Evolutionary conservation across 2,888 invertebrate species (phyloP).

Genomic region (Harpagoxenus sublaevis): DNA sequence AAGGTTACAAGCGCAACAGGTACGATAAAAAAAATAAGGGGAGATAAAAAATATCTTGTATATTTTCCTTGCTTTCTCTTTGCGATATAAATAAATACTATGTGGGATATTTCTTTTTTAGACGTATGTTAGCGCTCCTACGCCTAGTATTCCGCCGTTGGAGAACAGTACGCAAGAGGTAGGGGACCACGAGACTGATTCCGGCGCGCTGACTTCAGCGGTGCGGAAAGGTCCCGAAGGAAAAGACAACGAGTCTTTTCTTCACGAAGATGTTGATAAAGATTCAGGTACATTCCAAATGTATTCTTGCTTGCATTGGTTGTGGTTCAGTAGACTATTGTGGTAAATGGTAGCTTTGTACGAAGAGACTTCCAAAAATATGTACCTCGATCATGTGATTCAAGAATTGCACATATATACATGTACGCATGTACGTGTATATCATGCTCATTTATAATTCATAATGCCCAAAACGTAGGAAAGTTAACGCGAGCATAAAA

Average conservation of each 20-base stretch:
- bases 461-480: background rate
- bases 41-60: background rate
- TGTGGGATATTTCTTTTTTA: conserved; percentile 56
- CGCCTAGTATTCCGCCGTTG: conserved; percentile 75
- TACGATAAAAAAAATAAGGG: conserved; percentile 63
- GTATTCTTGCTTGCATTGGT: conserved; percentile 80
- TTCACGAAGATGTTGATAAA: conserved; percentile 88
- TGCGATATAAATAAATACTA: background rate
- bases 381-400: conserved; percentile 32
- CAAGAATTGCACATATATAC: conserved; percentile 27
- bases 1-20: conserved; percentile 89
- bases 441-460: conserved; percentile 28
- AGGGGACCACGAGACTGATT: conserved; percentile 79
- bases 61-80: background rate
- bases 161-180: conserved; percentile 79
- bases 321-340: conserved; percentile 83
- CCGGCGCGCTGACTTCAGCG: conserved; percentile 84
- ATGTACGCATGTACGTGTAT: conserved; percentile 1
- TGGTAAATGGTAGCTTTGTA: conserved; percentile 79
- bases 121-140: conserved; percentile 79
- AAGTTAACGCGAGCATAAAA: conserved; percentile 17
- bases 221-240: conserved; percentile 93
- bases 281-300: conserved; percentile 86
- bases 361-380: conserved; percentile 59
- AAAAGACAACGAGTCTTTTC: conserved; percentile 92